phyloP scores from a whole-genome alignment of 2,113 vertebrate genomes.

The Arenaria interpres region DNA sequence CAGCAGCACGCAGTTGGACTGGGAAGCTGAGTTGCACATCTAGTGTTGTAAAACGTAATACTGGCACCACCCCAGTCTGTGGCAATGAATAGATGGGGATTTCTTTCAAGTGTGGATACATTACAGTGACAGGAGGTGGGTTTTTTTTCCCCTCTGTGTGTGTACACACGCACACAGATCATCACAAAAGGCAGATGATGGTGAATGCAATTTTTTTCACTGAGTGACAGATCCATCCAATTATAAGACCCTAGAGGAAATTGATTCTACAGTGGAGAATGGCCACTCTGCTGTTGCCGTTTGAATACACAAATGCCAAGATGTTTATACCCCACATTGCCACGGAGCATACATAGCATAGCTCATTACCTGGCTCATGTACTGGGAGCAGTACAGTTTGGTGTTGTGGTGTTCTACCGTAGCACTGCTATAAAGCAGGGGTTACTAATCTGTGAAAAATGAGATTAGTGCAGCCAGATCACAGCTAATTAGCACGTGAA shows the following conservation, averaged over 20 bases:
- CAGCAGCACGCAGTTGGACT: background rate
- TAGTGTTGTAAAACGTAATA: background rate
- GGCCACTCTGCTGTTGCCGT: background rate
- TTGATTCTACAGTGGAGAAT: background rate
- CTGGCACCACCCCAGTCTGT: background rate
- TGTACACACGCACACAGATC: background rate
- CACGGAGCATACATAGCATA: no score
- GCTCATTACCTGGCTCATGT: background rate
- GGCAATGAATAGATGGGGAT: background rate
- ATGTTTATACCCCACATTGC: background rate
- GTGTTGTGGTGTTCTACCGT: background rate
- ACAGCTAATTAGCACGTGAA: background rate
- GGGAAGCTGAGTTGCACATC: background rate
- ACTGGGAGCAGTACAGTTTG: background rate
- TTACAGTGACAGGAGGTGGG: background rate
- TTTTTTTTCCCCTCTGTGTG: no score
- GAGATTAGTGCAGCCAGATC: background rate
- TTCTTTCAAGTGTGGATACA: background rate
- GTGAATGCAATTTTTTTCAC: background rate
- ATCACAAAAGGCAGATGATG: background rate
- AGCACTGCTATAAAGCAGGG: background rate
- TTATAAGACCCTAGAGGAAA: background rate
- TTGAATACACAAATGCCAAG: background rate
- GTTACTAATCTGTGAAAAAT: background rate
- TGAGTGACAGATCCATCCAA: background rate